Evolutionary conservation across 2,113 vertebrate genomes (phyloP), one percentile per base, ranked within the genome.

Genomic region (Struthidea cinerea): DNA sequence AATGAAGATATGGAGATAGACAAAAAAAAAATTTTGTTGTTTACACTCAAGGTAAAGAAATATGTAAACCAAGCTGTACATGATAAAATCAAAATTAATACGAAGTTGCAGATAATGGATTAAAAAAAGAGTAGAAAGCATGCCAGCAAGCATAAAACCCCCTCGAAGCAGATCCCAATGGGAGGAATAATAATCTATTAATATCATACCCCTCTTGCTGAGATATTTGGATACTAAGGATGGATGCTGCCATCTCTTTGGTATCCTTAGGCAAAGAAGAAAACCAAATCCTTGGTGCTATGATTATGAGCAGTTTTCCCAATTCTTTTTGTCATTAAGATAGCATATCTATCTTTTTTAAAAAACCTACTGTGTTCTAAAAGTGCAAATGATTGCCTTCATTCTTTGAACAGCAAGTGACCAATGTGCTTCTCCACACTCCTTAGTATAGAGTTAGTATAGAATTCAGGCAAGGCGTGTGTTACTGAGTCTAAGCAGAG

Each of bases 361-460:
- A 61, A 90, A 73, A 65, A 33, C 14, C 13, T 42, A 6, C 12
- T 17, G 3, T 39, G 9, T 47, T 50, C 30, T 65, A 56, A 50
- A 50, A 87, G 4, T n/a, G 5, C 13, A 68, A 89, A 64, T 42
- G 0, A 53, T 26, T 87, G 6, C 16, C 26, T 65, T 69, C 35
- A 30, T 60, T 10, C 14, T 74, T 86, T 86, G 44, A 91, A 73
- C 50, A 49, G 18, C 44, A 61, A 78, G 32, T 57, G 52, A 67
- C 3, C 0, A 0, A 32, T 67, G 21, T 22, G 8, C 5, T 50
- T 52, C 42, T 67, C 20, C 50, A 26, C 5, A 39, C 13, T 26
- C 10, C 19, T 28, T 22, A 14, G 6, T 44, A 28, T 3, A 41
- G 20, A 64, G 39, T 42, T 61, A n/a, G 10, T 13, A 41, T 0